phyloP scores from a whole-genome alignment of 2,113 vertebrate genomes.

The Oxyura jamaicensis region DNA sequence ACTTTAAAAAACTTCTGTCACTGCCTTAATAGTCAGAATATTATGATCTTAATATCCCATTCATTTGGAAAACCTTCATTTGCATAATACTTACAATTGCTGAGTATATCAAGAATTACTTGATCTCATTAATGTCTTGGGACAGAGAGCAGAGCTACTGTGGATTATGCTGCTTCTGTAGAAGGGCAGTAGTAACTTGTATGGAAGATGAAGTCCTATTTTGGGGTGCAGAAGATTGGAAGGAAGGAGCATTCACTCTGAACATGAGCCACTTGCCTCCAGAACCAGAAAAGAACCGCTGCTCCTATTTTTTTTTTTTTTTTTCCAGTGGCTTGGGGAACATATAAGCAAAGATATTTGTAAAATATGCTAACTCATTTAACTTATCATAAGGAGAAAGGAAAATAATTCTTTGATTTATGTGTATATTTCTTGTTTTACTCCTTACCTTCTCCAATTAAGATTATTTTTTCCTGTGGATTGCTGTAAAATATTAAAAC shows the following conservation, averaged over 20 bases:
- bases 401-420: neutral
- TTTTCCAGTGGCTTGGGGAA: too few relatives aligned
- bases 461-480: neutral
- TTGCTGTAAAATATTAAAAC: neutral
- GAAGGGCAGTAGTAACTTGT: neutral
- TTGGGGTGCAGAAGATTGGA: neutral
- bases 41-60: neutral
- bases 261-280: neutral
- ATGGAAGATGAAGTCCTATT: neutral
- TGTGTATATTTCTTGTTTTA: neutral
- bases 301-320: too few relatives aligned
- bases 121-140: neutral
- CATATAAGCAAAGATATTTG: neutral
- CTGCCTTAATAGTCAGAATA: neutral
- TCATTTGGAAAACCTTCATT: neutral
- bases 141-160: neutral
- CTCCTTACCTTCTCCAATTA: neutral
- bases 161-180: neutral
- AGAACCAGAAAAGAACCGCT: neutral
- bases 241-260: neutral
- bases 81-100: neutral
- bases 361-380: neutral
- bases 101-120: neutral
- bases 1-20: neutral
- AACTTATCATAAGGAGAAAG: neutral